Percentiles rank a stretch among this genome's conserved stretches.
phyloP scores from a whole-genome alignment of 2,888 invertebrate species.

The Octonoba sinensis region DNA sequence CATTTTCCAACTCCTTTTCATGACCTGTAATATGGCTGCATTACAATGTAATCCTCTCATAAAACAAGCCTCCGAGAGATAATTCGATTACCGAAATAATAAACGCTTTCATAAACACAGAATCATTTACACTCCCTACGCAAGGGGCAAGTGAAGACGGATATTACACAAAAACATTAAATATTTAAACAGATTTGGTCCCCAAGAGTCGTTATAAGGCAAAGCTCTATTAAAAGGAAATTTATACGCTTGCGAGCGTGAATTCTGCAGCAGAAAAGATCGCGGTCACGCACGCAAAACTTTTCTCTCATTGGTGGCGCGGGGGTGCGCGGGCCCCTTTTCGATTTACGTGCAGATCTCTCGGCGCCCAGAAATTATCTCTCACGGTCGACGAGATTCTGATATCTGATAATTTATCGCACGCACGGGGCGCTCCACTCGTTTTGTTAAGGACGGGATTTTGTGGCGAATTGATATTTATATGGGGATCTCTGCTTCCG shows the following conservation, averaged over 20 bases:
- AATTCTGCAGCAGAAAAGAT: slow-evolving; percentile 9
- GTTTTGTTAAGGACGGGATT: no score
- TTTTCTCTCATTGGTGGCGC: neutral
- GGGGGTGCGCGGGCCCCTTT: slow-evolving; percentile 12
- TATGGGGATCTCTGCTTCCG: no score
- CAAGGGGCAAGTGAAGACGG: neutral
- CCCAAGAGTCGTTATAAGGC: slow-evolving; percentile 11
- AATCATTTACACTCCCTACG: neutral
- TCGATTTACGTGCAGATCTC: slow-evolving; percentile 5
- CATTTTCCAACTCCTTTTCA: no score
- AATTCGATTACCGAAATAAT: slow-evolving; percentile 3
- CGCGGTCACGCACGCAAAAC: slow-evolving; percentile 11
- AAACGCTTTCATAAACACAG: slow-evolving; percentile 15
- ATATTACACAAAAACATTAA: slow-evolving; percentile 20
- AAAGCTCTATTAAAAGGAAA: slow-evolving; percentile 17
- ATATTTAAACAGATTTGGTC: slow-evolving; percentile 9
- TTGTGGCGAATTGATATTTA: no score
- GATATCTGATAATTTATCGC: slow-evolving; percentile 16
- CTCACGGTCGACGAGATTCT: neutral
- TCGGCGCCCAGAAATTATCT: slow-evolving; percentile 14
- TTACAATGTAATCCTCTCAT: no score
- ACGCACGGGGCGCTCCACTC: neutral
- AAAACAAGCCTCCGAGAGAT: neutral
- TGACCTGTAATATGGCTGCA: no score
- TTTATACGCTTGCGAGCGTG: slow-evolving; percentile 14